Conservation (phyloP, 2,797 vertebrate genomes). For the Dendrocincla fuliginosa region DNA sequence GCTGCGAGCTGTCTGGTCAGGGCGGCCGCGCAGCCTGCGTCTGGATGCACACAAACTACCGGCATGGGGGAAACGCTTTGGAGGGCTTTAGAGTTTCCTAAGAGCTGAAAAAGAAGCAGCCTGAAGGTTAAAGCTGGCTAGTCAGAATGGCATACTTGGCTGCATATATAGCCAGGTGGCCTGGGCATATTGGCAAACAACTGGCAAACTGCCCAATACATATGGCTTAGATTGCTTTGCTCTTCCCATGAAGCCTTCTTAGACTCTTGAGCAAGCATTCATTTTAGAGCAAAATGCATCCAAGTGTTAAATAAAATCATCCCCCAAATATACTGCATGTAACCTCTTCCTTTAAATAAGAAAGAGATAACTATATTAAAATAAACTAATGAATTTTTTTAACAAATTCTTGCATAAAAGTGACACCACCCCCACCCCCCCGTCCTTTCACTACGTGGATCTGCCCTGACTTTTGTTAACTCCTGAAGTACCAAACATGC, state of each 20-base stretch:
- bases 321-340: constrained; percentile 58
- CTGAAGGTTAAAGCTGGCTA: constrained; percentile 85
- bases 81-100: constrained; percentile 82
- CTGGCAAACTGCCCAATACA: constrained; percentile 89
- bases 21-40: constrained; percentile 73
- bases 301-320: constrained; percentile 78
- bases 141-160: constrained; percentile 89
- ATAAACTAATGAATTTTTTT: constrained; percentile 34
- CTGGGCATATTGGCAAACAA: constrained; percentile 90
- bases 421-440: not conserved
- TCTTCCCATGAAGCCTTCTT: constrained; percentile 82
- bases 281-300: constrained; percentile 74
- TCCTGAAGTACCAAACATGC: constrained; percentile 1
- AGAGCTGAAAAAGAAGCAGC: constrained; percentile 84
- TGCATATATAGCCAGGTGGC: constrained; percentile 88
- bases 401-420: constrained; percentile 24
- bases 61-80: constrained; percentile 79
- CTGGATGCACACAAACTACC: constrained; percentile 80
- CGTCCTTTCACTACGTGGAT: not conserved
- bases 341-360: constrained; percentile 65
- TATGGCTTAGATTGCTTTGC: constrained; percentile 89
- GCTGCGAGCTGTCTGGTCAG: constrained; percentile 82
- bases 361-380: constrained; percentile 37
- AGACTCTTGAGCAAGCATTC: constrained; percentile 79
- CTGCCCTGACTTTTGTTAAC: constrained; percentile 60